phyloP scores from a whole-genome alignment of 2,113 vertebrate species.

The Sarotherodon lohbergeri region DNA sequence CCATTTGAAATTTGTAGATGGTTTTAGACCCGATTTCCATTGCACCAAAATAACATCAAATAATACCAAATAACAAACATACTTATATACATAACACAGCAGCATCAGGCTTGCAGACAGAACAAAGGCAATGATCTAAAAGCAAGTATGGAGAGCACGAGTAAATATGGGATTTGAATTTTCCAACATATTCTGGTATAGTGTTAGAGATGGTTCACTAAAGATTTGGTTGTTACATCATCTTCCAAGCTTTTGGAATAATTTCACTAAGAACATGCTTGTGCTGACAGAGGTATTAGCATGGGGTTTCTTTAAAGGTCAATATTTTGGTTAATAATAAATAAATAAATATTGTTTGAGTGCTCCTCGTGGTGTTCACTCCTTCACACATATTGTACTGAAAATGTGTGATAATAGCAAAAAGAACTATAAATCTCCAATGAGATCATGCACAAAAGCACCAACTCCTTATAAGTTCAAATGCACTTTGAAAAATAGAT shows the following conservation, averaged over 20 bases:
- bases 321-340: neutral
- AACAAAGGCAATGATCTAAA: neutral
- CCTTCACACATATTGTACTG: neutral
- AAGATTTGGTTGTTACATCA: neutral
- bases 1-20: fast-evolving
- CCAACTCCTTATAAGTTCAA: neutral
- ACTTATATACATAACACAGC: neutral
- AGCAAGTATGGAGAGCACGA: neutral
- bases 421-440: neutral
- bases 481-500: neutral
- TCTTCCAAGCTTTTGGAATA: neutral
- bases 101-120: neutral
- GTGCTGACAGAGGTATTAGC: neutral
- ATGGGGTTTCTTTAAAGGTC: neutral
- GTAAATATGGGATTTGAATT: neutral
- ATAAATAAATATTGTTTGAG: neutral
- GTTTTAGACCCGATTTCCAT: neutral
- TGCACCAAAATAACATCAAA: neutral
- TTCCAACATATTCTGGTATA: neutral
- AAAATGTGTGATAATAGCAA: neutral
- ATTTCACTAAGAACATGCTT: neutral
- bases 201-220: neutral
- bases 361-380: neutral
- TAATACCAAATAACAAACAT: neutral
- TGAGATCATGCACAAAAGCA: neutral